Evolutionary conservation across 2,113 vertebrate genomes (phyloP).

Genomic region (Nyctereutes procyonoides): DNA sequence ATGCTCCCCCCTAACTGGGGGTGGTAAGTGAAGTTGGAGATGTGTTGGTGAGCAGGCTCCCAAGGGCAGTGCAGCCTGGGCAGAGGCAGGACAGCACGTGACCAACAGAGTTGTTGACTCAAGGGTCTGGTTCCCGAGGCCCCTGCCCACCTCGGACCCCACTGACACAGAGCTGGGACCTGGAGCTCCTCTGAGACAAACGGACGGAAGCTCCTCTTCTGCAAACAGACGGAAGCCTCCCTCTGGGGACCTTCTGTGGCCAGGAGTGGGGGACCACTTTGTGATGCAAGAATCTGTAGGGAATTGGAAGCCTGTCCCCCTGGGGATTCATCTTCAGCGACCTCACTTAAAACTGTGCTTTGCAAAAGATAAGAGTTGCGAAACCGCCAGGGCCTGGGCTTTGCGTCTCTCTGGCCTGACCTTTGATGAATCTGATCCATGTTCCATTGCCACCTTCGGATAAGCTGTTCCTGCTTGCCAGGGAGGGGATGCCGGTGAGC

Average conservation of each 20-base stretch:
- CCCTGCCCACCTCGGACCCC: not conserved
- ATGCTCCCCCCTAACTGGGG: not conserved
- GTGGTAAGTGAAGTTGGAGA: not conserved
- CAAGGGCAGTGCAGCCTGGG: not conserved
- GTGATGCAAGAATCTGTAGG: not conserved
- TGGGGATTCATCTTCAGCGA: not conserved
- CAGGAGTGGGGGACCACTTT: accelerated
- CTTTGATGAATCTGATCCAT: not conserved
- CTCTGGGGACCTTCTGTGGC: not conserved
- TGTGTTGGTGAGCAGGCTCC: not conserved
- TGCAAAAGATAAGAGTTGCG: not conserved
- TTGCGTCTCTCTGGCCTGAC: not conserved
- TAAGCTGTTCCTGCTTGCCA: not conserved
- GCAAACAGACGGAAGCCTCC: not conserved
- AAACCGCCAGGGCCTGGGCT: not conserved
- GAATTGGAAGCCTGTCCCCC: not conserved
- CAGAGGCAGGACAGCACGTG: not conserved
- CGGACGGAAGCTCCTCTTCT: too few species aligned
- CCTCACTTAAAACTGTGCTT: not conserved
- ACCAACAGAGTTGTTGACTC: not conserved
- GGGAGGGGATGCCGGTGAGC: not conserved
- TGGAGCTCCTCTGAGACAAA: not conserved
- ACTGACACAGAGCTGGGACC: too few species aligned
- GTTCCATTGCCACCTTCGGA: not conserved
- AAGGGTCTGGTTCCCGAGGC: not conserved